Base-by-base conservation (phyloP, 2,113 vertebrate genomes). In the Apteryx owenii region DNA sequence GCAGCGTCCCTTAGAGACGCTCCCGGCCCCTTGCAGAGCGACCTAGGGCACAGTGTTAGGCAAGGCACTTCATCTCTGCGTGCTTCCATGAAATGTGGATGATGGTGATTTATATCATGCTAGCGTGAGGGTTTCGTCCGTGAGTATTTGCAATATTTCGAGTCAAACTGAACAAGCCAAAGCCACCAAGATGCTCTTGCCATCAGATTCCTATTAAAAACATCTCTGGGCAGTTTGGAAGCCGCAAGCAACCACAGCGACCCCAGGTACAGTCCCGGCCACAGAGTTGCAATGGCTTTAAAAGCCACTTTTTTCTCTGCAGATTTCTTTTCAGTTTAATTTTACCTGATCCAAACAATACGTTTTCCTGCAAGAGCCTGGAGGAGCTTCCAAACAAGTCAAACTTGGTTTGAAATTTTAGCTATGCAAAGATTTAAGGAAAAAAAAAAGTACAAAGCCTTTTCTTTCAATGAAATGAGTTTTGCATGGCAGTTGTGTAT, bases 31-130 rank as follows among this genome's bases (percentile, higher is more conserved):
- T 85, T 82, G 94, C 91, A 70, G 89, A 85, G 94, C 51, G 95
- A 89, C 93, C 95, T 70, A 40, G 9, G 16, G 93, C 54, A 0
- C 82, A 70, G 76, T 29, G 68, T 94, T 96, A 92, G 82, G 96
- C 90, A 95, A 97, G 92, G 51, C 75, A 5, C 79, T 76, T 50
- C 42, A 0, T 50, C 40, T 17, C 84, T 73, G 84, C 6, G 0
- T 89, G 95, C 36, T 89, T 88, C 65, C 73, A 11, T 5, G 5
- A 62, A 0, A 21, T 44, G 94, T 26, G 94, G 56, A 77, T 0
- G 14, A 44, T 38, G 6, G 2, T 85, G 91, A 95, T 97, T 95
- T 94, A 88, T 89, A 28, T 2, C 73, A 3, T 1, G 29, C 10
- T 60, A 46, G 76, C 3, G 0, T 51, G 68, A 94, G 76, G 72